Percentiles rank a stretch among this genome's conserved stretches.
Evolutionary conservation across 2,113 vertebrate genomes (phyloP).

Genomic region (Dromas ardeola): DNA sequence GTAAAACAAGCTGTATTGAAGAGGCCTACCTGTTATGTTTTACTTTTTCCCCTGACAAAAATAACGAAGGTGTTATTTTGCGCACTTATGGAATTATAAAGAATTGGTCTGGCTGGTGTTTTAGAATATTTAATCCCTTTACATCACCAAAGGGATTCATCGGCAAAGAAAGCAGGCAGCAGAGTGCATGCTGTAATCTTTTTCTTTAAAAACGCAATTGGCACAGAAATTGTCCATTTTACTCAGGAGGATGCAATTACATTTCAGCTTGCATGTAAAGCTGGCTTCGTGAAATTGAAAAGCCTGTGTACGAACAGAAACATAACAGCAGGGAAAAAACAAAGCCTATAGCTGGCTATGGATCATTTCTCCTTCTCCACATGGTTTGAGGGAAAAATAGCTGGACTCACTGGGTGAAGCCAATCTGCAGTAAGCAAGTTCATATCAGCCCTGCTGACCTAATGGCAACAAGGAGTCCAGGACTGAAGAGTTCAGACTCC

Average conservation of each 20-base stretch:
- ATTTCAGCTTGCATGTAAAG: conserved; percentile 56
- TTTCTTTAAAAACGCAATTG: conserved; percentile 18
- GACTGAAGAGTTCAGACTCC: not conserved
- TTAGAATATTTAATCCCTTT: conserved; percentile 39
- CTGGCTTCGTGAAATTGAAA: conserved; percentile 24
- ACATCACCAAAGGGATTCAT: not conserved
- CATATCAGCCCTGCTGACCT: not conserved
- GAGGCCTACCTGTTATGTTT: not conserved
- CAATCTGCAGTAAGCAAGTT: not conserved
- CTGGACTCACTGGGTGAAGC: not conserved
- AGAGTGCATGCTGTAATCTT: conserved; percentile 33
- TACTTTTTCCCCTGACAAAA: not conserved
- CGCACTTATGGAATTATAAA: not conserved
- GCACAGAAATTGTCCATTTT: conserved; percentile 54
- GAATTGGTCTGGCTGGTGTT: not conserved
- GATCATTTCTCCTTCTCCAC: conserved; percentile 47
- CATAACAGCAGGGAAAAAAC: conserved; percentile 25
- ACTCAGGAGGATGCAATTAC: conserved; percentile 50
- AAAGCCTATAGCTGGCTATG: not conserved
- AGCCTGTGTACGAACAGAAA: conserved; percentile 10
- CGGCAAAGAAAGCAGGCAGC: not conserved
- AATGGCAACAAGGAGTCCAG: not conserved
- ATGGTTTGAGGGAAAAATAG: conserved; percentile 39
- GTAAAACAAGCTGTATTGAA: not conserved
- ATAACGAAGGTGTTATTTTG: not conserved